Percentiles rank a stretch among this genome's conserved stretches.
These are phyloP conservation scores for Tiliacea citrago DNA, from an alignment of 2,888 invertebrate genomes.

Conservation along the genomic window DNA sequence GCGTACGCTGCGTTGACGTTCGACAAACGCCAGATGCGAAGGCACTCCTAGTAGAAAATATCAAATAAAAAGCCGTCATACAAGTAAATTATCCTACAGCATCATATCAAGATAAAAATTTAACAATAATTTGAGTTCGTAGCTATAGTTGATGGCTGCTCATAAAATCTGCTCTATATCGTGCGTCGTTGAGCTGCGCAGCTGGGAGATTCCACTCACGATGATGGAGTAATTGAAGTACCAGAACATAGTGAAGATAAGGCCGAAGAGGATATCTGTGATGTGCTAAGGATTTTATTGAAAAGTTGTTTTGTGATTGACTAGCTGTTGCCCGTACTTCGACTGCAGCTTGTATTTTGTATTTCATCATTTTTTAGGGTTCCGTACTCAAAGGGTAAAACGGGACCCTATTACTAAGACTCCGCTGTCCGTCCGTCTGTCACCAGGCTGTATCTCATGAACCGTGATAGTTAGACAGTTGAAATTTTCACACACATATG, in stretches of 20 bases:
- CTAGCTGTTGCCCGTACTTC: not conserved
- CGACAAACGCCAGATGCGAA: slow-evolving; percentile 4
- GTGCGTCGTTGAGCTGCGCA: slow-evolving; percentile 60
- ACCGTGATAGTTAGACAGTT: no score
- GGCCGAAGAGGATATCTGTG: slow-evolving; percentile 80
- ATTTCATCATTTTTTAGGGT: no score
- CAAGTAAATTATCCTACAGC: slow-evolving; percentile 28
- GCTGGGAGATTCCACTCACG: slow-evolving; percentile 69
- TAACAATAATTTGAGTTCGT: slow-evolving; percentile 56
- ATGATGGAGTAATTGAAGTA: slow-evolving; percentile 85
- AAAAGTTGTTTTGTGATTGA: not conserved
- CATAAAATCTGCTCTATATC: slow-evolving; percentile 62
- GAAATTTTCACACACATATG: no score
- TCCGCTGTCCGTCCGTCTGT: no score
- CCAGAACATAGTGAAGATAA: slow-evolving; percentile 81
- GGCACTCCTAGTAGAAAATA: not conserved
- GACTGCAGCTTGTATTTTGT: no score
- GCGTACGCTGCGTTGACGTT: not conserved
- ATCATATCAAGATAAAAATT: slow-evolving; percentile 61
- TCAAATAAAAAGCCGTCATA: not conserved
- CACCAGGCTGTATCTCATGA: no score
- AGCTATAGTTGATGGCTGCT: slow-evolving; percentile 53
- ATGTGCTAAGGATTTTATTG: slow-evolving; percentile 45
- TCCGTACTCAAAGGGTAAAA: no score
- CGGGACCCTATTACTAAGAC: no score